phyloP scores from a whole-genome alignment of 2,797 vertebrate genomes.

The Molossus molossus region DNA sequence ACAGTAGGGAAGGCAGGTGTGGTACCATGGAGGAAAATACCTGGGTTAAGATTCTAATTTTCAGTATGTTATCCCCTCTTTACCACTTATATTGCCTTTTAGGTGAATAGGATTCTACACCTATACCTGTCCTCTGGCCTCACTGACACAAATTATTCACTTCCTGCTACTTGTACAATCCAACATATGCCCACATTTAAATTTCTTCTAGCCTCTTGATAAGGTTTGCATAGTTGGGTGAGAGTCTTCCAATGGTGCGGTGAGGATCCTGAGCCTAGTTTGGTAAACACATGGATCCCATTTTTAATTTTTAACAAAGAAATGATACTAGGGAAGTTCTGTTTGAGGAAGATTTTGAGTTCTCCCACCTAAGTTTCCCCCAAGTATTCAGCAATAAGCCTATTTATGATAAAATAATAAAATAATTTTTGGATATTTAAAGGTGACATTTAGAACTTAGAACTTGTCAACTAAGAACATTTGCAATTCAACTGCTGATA shows the following conservation, averaged over 20 bases:
- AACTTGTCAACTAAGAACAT: not conserved
- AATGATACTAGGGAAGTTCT: not conserved
- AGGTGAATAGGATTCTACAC: not conserved
- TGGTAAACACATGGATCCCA: not conserved
- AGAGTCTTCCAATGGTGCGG: not conserved
- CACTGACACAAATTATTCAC: not conserved
- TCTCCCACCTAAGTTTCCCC: not conserved
- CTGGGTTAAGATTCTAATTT: not conserved
- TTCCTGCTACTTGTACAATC: not conserved
- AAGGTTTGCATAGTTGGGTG: not conserved
- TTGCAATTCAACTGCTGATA: not conserved
- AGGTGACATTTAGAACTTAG: slow-evolving; percentile 49
- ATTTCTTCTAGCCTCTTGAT: not conserved
- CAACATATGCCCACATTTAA: not conserved
- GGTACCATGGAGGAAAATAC: not conserved
- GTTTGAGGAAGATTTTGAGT: not conserved
- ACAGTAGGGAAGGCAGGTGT: not conserved
- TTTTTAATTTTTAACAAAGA: slow-evolving; percentile 11
- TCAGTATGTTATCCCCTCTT: not conserved
- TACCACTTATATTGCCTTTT: not conserved
- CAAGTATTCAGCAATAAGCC: slow-evolving; percentile 18
- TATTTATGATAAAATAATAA: slow-evolving; percentile 23
- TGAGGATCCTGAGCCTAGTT: not conserved
- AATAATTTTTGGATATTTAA: slow-evolving; percentile 1
- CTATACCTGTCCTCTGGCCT: not conserved